Evolutionary conservation across 2,888 invertebrate genomes (phyloP), one percentile per base, ranked within the genome.

Genomic region (Ditula angustiorana): DNA sequence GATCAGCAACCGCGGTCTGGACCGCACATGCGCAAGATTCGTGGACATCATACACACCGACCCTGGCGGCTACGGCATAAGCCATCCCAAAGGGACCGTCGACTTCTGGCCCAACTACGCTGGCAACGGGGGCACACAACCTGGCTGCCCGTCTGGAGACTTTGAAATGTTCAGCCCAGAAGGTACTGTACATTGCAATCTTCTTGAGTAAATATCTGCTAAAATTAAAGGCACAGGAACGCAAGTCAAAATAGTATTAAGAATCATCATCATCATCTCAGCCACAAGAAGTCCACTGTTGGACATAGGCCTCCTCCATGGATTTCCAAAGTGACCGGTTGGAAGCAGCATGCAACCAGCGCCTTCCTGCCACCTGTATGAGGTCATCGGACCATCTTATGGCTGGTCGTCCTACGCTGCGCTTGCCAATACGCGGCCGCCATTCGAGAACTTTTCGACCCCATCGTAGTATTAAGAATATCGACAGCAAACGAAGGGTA

Each of bases 31-130:
- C 74, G 95, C 94, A 0, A 85, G 84, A 56, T 94, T 94, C 67
- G 95, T 95, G 47, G 94, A 95, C 82, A 94, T 96, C 30, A 94
- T 96, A 55, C 96, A 96, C 79, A 95, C 95, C 2, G 95, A 95
- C 78, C 93, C 94, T 8, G 94, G 94, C 69, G 84, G 92, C 21
- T 94, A 94, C 75, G 95, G 95, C 1, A 92, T 90, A 21, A 92
- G 88, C 21, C 72, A 77, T 0, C 81, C 92, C 2, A 81, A 87
- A 0, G 95, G 94, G 0, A 93, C 93, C 0, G 94, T 89, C 0
- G 94, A 95, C 69, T 90, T 95, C 74, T 95, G 94, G 95, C 94
- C 94, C 7, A 95, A 95, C 75, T 90, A 89, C 65, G 90, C 89
- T 0, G 86, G 81, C 24, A 70, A 67, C 0, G 81, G 86, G 0